Conservation (phyloP, 1,140 invertebrate species). For the Drosophila kikkawai region DNA sequence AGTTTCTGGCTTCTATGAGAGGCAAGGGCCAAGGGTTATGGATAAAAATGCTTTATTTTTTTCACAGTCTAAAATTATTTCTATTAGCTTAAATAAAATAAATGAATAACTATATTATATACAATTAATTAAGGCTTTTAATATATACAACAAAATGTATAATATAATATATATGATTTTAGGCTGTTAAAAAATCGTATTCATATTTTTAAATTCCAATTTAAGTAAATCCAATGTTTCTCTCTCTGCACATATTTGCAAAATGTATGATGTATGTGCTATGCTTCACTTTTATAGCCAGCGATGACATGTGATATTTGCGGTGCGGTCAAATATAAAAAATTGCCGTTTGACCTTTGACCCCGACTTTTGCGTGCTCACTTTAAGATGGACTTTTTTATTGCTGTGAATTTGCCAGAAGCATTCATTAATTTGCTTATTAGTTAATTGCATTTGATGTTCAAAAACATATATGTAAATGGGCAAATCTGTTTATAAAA, state of each 20-base stretch:
- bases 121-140: too few relatives aligned
- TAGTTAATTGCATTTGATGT: constrained; percentile 64
- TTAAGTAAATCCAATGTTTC: not conserved
- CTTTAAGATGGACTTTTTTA: constrained; percentile 42
- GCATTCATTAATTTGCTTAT: constrained; percentile 61
- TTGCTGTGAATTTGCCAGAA: constrained; percentile 43
- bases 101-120: too few relatives aligned
- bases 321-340: constrained; percentile 29
- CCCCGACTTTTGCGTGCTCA: constrained; percentile 52
- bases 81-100: too few relatives aligned
- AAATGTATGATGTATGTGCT: not conserved
- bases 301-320: constrained; percentile 41
- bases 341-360: constrained; percentile 66
- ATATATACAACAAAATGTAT: too few relatives aligned
- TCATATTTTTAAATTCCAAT: too few relatives aligned
- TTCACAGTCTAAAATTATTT: too few relatives aligned
- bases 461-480: constrained; percentile 3
- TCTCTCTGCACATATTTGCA: not conserved
- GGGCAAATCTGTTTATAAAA: not conserved
- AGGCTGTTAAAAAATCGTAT: too few relatives aligned
- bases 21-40: too few relatives aligned
- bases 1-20: too few relatives aligned
- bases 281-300: constrained; percentile 12
- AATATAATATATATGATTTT: too few relatives aligned
- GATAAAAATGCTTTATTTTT: too few relatives aligned